These are phyloP conservation scores for Catharus bicknelli DNA, from an alignment of 2,113 vertebrate species.

Conservation along the genomic window DNA sequence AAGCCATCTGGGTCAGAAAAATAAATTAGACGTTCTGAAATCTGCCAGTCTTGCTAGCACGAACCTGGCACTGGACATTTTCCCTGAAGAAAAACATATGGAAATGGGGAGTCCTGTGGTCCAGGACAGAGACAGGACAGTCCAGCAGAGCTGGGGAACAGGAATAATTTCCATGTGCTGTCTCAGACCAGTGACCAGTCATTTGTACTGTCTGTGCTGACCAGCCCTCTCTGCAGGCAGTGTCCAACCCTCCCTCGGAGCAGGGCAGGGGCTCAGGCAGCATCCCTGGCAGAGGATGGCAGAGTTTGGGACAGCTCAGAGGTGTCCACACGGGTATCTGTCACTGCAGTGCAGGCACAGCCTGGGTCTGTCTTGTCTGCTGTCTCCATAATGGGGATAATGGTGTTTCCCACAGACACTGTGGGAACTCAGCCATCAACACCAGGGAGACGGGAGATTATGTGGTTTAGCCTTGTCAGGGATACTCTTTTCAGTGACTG, in stretches of 20 bases:
- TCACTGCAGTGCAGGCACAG: accelerated
- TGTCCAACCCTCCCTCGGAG: not conserved
- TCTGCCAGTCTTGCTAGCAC: not conserved
- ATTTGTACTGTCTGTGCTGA: not conserved
- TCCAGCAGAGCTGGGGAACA: not conserved
- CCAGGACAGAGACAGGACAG: not conserved
- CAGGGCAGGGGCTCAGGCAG: not conserved
- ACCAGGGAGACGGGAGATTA: conserved; percentile 25
- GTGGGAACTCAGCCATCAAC: not conserved
- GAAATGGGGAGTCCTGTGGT: not conserved
- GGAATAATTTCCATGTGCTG: not conserved
- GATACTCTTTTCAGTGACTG: conserved; percentile 20
- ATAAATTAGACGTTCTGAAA: not conserved
- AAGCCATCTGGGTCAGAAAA: not conserved
- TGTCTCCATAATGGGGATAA: not conserved
- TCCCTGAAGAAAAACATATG: not conserved
- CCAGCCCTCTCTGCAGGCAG: accelerated
- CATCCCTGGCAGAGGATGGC: not conserved
- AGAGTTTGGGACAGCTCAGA: accelerated
- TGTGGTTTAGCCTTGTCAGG: not conserved
- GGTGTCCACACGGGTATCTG: accelerated
- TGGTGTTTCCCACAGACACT: not conserved
- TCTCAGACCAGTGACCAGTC: not conserved
- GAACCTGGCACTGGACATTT: not conserved
- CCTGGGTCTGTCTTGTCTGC: not conserved